Conservation (phyloP, 2,797 vertebrate species). For the Anguilla megastoma region DNA sequence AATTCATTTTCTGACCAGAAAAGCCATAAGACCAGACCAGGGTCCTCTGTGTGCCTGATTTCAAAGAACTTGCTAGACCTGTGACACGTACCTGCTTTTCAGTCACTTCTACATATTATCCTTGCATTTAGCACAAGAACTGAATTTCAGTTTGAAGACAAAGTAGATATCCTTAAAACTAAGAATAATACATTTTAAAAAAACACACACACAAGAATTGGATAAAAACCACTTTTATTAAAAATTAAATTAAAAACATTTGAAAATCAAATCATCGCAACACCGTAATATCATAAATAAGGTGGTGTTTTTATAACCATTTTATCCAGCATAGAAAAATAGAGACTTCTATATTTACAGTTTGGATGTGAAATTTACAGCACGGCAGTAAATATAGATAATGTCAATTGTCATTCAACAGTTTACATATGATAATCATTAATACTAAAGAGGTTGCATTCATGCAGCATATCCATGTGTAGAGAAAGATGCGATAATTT, state of each 20-base stretch:
- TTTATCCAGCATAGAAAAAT: not conserved
- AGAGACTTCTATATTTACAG: not conserved
- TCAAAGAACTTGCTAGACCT: not conserved
- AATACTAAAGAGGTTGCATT: not conserved
- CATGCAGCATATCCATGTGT: not conserved
- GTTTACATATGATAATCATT: not conserved
- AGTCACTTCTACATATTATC: not conserved
- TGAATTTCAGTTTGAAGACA: not conserved
- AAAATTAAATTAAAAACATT: not conserved
- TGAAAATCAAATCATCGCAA: not conserved
- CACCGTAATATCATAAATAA: not conserved
- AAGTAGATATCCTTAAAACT: not conserved
- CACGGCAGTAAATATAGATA: not conserved
- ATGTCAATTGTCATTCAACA: not conserved
- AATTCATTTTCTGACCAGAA: not conserved
- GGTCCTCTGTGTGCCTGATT: not conserved
- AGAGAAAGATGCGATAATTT: not conserved
- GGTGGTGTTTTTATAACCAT: not conserved
- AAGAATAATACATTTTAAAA: no score
- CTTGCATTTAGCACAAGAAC: not conserved
- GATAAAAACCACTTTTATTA: not conserved
- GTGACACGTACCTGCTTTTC: not conserved
- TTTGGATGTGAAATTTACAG: not conserved
- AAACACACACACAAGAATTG: not conserved
- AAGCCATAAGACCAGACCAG: not conserved